Conservation (phyloP, 2,113 vertebrate species). For the Etheostoma cragini region DNA sequence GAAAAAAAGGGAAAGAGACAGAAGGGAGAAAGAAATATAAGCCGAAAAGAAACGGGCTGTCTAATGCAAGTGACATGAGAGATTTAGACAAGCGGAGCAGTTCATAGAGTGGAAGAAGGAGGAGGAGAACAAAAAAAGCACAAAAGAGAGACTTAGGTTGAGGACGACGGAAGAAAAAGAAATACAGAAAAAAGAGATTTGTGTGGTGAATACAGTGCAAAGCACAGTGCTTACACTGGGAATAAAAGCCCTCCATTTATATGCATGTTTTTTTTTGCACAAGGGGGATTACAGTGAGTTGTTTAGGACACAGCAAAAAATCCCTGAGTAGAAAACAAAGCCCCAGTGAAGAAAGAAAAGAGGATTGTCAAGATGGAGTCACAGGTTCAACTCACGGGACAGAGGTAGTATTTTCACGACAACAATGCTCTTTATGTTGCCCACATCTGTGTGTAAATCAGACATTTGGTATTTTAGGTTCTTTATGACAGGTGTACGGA, state of each 20-base stretch:
- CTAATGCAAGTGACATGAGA: slow-evolving; percentile 53
- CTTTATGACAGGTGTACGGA: neutral
- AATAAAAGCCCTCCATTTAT: slow-evolving; percentile 43
- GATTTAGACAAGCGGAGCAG: slow-evolving; percentile 42
- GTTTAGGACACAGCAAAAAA: slow-evolving; percentile 56
- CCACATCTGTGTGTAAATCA: neutral
- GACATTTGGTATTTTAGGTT: neutral
- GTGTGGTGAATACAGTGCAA: slow-evolving; percentile 16
- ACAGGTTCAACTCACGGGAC: slow-evolving; percentile 29
- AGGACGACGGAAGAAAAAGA: slow-evolving; percentile 1
- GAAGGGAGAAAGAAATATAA: slow-evolving; percentile 3
- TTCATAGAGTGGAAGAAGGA: slow-evolving; percentile 8
- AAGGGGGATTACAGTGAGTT: slow-evolving; percentile 63
- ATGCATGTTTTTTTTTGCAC: slow-evolving; percentile 55
- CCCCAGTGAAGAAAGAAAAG: slow-evolving; percentile 56
- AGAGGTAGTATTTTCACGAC: neutral
- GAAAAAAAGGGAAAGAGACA: slow-evolving; percentile 36
- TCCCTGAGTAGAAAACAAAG: slow-evolving; percentile 57
- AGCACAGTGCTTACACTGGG: slow-evolving; percentile 3
- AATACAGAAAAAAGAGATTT: slow-evolving; percentile 17
- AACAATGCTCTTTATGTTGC: slow-evolving; percentile 5
- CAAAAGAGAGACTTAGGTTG: neutral
- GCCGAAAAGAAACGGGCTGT: slow-evolving; percentile 38
- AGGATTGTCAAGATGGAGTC: slow-evolving; percentile 70
- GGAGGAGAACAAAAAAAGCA: slow-evolving; percentile 13